A percentile compares a stretch with the other conserved stretches of the same genome.
These are phyloP conservation scores for Platynereis dumerilii DNA, from an alignment of 2,888 invertebrate species.

Conservation along the genomic window DNA sequence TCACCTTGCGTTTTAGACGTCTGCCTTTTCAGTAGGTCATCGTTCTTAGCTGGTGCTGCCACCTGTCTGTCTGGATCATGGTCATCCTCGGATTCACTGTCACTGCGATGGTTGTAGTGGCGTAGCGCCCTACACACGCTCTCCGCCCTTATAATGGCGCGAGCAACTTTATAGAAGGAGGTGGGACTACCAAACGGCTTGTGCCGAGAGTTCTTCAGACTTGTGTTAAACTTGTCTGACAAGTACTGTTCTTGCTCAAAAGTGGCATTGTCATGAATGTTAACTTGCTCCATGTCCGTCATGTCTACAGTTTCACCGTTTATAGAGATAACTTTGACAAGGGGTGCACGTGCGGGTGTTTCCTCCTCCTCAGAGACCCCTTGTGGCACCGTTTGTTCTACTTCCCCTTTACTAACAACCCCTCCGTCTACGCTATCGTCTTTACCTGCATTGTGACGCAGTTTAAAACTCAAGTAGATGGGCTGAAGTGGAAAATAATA, in stretches of 20 bases:
- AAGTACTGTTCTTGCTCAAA: slow-evolving; percentile 54
- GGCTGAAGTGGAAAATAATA: slow-evolving; percentile 44
- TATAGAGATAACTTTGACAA: slow-evolving; percentile 51
- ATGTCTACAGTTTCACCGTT: slow-evolving; percentile 54
- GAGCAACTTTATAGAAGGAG: slow-evolving; percentile 53
- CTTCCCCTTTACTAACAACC: no score
- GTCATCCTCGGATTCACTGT: slow-evolving; percentile 34
- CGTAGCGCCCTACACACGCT: slow-evolving; percentile 43
- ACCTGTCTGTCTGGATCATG: slow-evolving; percentile 25
- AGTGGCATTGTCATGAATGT: slow-evolving; percentile 59
- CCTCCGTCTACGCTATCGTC: slow-evolving; percentile 2
- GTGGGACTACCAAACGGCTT: slow-evolving; percentile 23
- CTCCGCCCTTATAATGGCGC: slow-evolving; percentile 46
- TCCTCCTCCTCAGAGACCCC: slow-evolving; percentile 1
- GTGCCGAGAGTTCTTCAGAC: slow-evolving; percentile 6
- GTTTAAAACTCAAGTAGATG: slow-evolving; percentile 53
- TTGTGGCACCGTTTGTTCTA: no score
- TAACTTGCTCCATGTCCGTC: slow-evolving; percentile 42
- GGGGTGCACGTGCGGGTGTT: neutral
- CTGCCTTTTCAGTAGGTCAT: no score
- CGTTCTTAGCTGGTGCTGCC: no score
- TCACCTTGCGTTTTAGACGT: no score
- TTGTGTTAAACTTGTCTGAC: slow-evolving; percentile 30
- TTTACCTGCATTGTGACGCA: slow-evolving; percentile 59
- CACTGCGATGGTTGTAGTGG: slow-evolving; percentile 39